Base-by-base conservation (phyloP, 2,888 invertebrate species). In the Caenorhabditis virilis region DNA sequence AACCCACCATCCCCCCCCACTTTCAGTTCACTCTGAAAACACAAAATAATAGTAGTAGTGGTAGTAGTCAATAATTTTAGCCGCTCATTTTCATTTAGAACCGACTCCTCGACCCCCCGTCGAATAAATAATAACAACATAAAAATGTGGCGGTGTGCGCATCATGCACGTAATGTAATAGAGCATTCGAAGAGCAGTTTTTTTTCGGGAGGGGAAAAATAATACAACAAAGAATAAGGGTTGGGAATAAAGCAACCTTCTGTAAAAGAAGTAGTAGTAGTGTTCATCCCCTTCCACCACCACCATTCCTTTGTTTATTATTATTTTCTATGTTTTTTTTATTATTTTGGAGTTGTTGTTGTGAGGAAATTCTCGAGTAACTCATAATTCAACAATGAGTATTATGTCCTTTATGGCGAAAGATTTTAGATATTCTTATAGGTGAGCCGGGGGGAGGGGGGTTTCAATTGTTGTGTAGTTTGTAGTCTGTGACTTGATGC, bases 401-500 rank as follows among this genome's bases (percentile, higher is more conserved):
- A 30, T n/a, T n/a, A n/a, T n/a, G n/a, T n/a, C n/a, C n/a, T n/a
- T n/a, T n/a, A n/a, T n/a, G n/a, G n/a, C n/a, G n/a, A n/a, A n/a
- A n/a, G n/a, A n/a, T 22, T 53, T 62, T 22, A 42, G 36, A 16
- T 56, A 52, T 47, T 52, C 42, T 13, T 62, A 62, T 62, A 42
- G 51, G 62, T 62, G 49, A 62, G 62, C n/a, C n/a, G n/a, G n/a
- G n/a, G n/a, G n/a, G n/a, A n/a, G n/a, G n/a, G n/a, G n/a, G n/a
- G n/a, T n/a, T n/a, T n/a, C n/a, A n/a, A n/a, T n/a, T n/a, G n/a
- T n/a, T n/a, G n/a, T n/a, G n/a, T n/a, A n/a, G n/a, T n/a, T n/a
- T n/a, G n/a, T n/a, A n/a, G n/a, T n/a, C n/a, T n/a, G n/a, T n/a
- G n/a, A n/a, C n/a, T n/a, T n/a, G n/a, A n/a, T n/a, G n/a, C n/a